Conservation (phyloP, 2,797 vertebrate species). For the Peromyscus melanophrys region DNA sequence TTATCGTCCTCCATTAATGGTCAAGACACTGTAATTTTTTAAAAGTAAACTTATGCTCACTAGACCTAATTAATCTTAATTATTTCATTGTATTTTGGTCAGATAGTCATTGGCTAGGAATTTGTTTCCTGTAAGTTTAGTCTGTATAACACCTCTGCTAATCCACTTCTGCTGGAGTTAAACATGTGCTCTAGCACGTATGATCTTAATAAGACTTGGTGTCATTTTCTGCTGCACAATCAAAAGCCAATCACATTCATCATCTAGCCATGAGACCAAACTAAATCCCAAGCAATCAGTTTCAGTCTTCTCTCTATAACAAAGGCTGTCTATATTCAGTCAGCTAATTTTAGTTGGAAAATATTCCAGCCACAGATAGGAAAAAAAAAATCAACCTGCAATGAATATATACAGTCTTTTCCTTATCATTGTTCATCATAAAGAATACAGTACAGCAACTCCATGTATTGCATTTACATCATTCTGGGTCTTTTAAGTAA, state of each 20-base stretch:
- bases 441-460: neutral
- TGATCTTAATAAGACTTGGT: neutral
- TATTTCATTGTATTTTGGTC: neutral
- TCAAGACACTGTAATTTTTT: neutral
- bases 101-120: neutral
- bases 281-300: neutral
- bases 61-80: neutral
- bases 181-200: neutral
- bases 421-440: neutral
- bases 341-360: neutral
- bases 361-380: neutral
- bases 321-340: neutral
- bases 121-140: neutral
- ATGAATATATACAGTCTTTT: neutral
- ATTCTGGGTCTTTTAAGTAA: neutral
- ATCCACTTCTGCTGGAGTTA: neutral
- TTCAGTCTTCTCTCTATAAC: neutral
- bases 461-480: neutral
- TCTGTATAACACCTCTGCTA: neutral
- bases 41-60: neutral
- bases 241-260: neutral
- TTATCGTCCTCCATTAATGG: neutral
- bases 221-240: neutral
- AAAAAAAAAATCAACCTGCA: neutral
- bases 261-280: neutral